A percentile compares a stretch with the other conserved stretches of the same genome.
Conservation (phyloP, 2,797 vertebrate species). For the Amazona ochrocephala region DNA sequence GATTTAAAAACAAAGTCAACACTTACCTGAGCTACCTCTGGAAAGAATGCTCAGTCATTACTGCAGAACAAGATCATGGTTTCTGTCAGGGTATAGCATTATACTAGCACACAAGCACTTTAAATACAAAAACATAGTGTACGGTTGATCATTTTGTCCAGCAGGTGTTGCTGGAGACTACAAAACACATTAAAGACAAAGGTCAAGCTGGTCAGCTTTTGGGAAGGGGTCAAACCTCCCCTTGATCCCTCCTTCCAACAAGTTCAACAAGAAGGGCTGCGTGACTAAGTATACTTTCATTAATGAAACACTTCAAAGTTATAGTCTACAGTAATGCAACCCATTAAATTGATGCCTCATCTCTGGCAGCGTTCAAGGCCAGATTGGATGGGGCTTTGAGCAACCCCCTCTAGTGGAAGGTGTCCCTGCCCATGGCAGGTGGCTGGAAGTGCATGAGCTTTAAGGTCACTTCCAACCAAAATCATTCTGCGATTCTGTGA, state of each 20-base stretch:
- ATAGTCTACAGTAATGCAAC: neutral
- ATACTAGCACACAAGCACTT: neutral
- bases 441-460: neutral
- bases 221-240: neutral
- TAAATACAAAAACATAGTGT: neutral
- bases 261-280: neutral
- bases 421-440: neutral
- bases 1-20: neutral
- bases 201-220: neutral
- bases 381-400: neutral
- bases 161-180: constrained; percentile 58
- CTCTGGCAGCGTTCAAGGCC: neutral
- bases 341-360: neutral
- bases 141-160: constrained; percentile 10
- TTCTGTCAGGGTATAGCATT: neutral
- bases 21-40: neutral
- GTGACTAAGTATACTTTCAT: neutral
- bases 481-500: neutral
- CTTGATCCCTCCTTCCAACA: neutral
- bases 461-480: neutral
- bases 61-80: neutral
- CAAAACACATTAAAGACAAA: neutral
- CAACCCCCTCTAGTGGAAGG: neutral
- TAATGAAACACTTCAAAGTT: neutral
- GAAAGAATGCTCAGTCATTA: neutral